Conservation (phyloP, 2,888 invertebrate species). For the Galeopsomyia nigrocyanea region DNA sequence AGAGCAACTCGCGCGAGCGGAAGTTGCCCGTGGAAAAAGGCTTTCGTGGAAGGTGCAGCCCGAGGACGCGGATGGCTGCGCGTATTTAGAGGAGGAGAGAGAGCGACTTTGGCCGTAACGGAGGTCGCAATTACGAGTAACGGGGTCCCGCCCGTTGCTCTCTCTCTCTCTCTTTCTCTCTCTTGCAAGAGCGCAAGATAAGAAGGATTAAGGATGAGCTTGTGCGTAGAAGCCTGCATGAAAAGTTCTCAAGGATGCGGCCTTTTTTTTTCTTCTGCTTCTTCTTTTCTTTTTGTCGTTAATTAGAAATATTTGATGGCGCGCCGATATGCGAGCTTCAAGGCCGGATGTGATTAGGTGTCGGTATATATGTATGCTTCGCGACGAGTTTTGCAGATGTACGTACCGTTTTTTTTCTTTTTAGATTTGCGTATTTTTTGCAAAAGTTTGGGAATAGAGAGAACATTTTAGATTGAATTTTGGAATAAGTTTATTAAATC, state of each 20-base stretch:
- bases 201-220: not conserved
- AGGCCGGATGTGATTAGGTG: not conserved
- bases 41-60: slow-evolving; percentile 44
- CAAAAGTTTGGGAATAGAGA: too few relatives aligned
- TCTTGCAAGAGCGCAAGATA: not conserved
- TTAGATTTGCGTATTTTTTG: too few relatives aligned
- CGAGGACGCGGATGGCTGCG: slow-evolving; percentile 16
- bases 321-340: not conserved
- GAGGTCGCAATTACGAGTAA: slow-evolving; percentile 48
- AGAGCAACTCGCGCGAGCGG: slow-evolving; percentile 38
- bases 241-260: too few relatives aligned
- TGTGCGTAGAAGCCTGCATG: too few relatives aligned
- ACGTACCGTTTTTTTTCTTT: too few relatives aligned
- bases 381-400: not conserved
- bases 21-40: slow-evolving; percentile 46
- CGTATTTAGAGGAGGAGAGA: slow-evolving; percentile 16
- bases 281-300: too few relatives aligned
- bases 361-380: not conserved
- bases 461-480: too few relatives aligned
- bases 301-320: too few relatives aligned
- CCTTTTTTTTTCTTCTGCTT: too few relatives aligned
- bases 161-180: slow-evolving; percentile 7
- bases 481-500: too few relatives aligned
- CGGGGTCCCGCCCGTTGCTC: slow-evolving; percentile 42
- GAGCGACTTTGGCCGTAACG: slow-evolving; percentile 40